phyloP scores from a whole-genome alignment of 1,140 invertebrate genomes.

The Oscheius sp. region DNA sequence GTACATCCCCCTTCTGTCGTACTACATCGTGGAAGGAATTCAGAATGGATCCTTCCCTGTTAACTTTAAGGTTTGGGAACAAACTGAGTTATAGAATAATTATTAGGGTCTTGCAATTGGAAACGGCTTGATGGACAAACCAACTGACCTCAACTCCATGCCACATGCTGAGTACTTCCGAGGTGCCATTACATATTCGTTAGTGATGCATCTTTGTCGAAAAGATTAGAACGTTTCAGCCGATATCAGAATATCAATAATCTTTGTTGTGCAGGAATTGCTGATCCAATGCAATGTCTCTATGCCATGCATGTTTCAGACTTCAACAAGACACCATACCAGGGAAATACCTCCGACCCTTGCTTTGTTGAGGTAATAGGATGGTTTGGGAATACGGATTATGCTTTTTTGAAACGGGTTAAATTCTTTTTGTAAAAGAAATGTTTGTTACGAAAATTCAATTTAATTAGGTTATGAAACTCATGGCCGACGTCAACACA shows the following conservation, averaged over 20 bases:
- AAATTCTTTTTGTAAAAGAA: background rate
- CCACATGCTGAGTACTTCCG: slow-evolving; percentile 37
- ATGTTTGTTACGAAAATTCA: background rate
- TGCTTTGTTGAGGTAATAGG: slow-evolving; percentile 20
- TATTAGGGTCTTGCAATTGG: slow-evolving; percentile 35
- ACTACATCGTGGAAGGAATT: slow-evolving; percentile 54
- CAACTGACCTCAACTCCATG: slow-evolving; percentile 25
- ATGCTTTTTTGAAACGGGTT: background rate
- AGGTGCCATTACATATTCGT: slow-evolving; percentile 18
- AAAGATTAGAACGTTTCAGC: slow-evolving; percentile 4
- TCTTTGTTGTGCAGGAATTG: background rate
- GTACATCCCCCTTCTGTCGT: slow-evolving; percentile 63
- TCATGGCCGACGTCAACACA: background rate
- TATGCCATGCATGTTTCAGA: slow-evolving; percentile 12
- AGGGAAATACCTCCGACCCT: slow-evolving; percentile 16
- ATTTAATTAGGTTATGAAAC: slow-evolving; percentile 1
- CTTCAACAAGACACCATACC: slow-evolving; percentile 18
- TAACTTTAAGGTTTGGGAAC: slow-evolving; percentile 2
- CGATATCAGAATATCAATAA: slow-evolving; percentile 21
- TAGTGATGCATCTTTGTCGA: background rate
- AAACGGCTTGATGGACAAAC: slow-evolving; percentile 38
- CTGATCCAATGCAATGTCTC: slow-evolving; percentile 15
- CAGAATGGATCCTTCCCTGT: slow-evolving; percentile 25
- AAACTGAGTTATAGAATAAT: background rate
- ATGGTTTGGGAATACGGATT: background rate